Evolutionary conservation across 2,797 vertebrate genomes (phyloP).

Genomic region (Sarcophilus harrisii): DNA sequence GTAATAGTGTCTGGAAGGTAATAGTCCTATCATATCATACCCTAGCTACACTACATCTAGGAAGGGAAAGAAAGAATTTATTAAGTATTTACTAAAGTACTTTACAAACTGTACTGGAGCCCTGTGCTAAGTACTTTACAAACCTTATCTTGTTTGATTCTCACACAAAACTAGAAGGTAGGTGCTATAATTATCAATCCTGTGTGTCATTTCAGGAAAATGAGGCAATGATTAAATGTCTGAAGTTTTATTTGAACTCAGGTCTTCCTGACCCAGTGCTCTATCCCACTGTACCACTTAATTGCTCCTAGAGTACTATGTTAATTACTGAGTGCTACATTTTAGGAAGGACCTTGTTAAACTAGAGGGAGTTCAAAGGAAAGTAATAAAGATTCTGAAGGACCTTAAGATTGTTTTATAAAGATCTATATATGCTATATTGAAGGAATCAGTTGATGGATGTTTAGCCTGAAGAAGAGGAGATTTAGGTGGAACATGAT

Average conservation of each 20-base stretch:
- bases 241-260: background rate
- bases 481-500: background rate
- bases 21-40: background rate
- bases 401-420: background rate
- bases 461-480: background rate
- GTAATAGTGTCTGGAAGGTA: background rate
- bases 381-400: background rate
- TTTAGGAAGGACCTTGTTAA: background rate
- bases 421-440: background rate
- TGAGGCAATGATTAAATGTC: background rate
- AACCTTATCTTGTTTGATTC: background rate
- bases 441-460: background rate
- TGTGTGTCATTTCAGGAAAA: background rate
- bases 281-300: background rate
- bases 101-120: background rate
- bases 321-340: background rate
- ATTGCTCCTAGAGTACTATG: background rate
- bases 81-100: background rate
- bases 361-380: background rate
- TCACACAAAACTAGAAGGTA: background rate
- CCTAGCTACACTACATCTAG: too few relatives aligned
- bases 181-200: background rate
- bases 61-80: background rate
- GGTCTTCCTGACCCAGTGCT: background rate
- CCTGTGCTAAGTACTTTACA: background rate